Base-by-base conservation (phyloP, 2,113 vertebrate species). In the Cyanoderma ruficeps region DNA sequence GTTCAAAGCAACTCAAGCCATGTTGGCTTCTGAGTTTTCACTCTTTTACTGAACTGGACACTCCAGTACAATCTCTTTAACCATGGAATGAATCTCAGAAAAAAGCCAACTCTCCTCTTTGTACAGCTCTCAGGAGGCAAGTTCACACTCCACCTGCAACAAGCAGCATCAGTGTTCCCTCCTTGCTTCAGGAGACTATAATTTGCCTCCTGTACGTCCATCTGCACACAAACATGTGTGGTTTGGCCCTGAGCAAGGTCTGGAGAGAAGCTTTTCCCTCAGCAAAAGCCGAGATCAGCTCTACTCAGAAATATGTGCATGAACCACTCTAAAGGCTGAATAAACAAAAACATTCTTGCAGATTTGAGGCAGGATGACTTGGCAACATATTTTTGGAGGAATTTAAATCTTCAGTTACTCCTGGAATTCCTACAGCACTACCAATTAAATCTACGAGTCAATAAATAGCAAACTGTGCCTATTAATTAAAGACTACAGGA, bases 291-390 rank as follows among this genome's bases (percentile, higher is more conserved):
- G 59, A 88, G 19, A 91, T 65, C 67, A 72, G 55, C 50, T 85
- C 21, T 61, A 57, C 86, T 87, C 47, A 85, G 82, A 94, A 90
- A 75, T 85, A 79, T 59, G 70, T 37, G 46, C 42, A 76, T 67
- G 64, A 93, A 93, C 80, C 39, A 77, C 37, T 76, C 42, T 9
- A 83, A 76, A 46, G 18, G 30, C 67, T 87, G 61, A 69, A 80
- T 85, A 97, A 95, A 94, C 89, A 94, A 94, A 93, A 94, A 61
- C 78, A 85, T 83, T 87, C 83, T 49, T 67, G 84, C 23, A 94
- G 87, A 93, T 77, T 91, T 93, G 74, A 96, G 84, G 70, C 81
- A 91, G 55, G 27, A 91, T 4, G 30, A 42, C 57, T 82, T 89
- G 60, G 49, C 93, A 89, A 94, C 65, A 30, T 93, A 42, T 78